Percentiles rank a stretch among this genome's conserved stretches.
phyloP scores from a whole-genome alignment of 2,113 vertebrate genomes.

The Sarotherodon lohbergeri region DNA sequence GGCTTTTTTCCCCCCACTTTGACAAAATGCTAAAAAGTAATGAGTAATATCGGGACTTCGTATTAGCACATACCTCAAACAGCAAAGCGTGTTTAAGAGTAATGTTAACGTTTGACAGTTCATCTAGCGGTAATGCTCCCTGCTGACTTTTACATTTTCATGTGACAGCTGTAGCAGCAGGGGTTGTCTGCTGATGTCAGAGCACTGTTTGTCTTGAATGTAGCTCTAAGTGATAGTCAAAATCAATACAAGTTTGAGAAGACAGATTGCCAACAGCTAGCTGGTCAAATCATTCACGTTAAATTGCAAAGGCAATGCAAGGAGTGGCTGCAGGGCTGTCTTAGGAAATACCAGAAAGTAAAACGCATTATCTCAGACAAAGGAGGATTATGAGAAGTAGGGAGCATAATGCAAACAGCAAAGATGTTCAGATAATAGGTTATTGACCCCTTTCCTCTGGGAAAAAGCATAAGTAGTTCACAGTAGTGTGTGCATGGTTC shows the following conservation, averaged over 20 bases:
- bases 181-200: not conserved
- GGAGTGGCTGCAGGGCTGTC: not conserved
- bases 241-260: constrained; percentile 4
- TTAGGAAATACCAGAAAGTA: not conserved
- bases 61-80: not conserved
- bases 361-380: not conserved
- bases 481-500: not conserved
- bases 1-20: not conserved
- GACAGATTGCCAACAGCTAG: not conserved
- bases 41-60: not conserved
- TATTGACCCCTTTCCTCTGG: not conserved
- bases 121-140: not conserved
- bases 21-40: not conserved
- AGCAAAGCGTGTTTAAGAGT: not conserved
- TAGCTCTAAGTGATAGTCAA: not conserved
- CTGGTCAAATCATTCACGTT: not conserved
- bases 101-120: not conserved
- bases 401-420: not conserved
- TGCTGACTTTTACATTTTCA: not conserved
- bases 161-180: not conserved
- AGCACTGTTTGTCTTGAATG: not conserved
- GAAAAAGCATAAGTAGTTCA: not conserved
- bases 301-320: not conserved
- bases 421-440: not conserved
- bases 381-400: not conserved